Evolutionary conservation across 2,888 invertebrate genomes (phyloP).

Genomic region (Cataglyphis altisquamis): DNA sequence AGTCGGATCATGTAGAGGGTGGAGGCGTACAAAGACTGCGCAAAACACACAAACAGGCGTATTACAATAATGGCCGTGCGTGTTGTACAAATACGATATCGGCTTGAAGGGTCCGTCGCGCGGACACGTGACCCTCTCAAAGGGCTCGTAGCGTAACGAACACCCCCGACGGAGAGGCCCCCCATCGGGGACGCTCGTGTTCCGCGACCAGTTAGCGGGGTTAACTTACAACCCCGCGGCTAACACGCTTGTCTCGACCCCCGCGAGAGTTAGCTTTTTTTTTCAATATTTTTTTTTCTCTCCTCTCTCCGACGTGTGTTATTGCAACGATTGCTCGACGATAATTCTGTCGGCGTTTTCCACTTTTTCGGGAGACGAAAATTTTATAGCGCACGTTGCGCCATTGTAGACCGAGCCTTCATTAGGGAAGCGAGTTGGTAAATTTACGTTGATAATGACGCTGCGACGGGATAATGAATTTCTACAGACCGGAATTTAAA

Average conservation of each 20-base stretch:
- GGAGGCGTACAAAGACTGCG: conserved; percentile 71
- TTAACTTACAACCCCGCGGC: conserved; percentile 81
- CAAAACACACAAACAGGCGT: conserved; percentile 84
- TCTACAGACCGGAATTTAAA: conserved; percentile 1
- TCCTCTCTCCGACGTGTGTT: not conserved
- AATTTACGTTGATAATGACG: conserved; percentile 48
- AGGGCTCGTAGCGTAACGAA: conserved; percentile 82
- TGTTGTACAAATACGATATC: conserved; percentile 86
- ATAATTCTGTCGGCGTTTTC: conserved; percentile 35
- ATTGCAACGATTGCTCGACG: conserved; percentile 38
- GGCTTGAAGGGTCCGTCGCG: conserved; percentile 79
- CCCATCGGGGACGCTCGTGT: conserved; percentile 76
- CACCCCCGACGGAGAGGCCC: conserved; percentile 83
- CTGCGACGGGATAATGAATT: conserved; percentile 32
- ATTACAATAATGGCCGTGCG: conserved; percentile 84
- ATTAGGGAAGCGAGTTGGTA: conserved; percentile 24
- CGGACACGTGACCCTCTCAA: conserved; percentile 84
- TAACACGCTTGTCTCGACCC: conserved; percentile 61
- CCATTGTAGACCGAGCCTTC: conserved; percentile 30
- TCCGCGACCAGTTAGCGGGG: conserved; percentile 78
- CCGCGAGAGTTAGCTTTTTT: conserved; percentile 25
- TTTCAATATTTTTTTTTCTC: conserved; percentile 5
- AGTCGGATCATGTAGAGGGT: conserved; percentile 43
- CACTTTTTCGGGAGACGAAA: conserved; percentile 27
- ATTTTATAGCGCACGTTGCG: not conserved